Base-by-base conservation (phyloP, 2,888 invertebrate species). In the Oscheius sp. region DNA sequence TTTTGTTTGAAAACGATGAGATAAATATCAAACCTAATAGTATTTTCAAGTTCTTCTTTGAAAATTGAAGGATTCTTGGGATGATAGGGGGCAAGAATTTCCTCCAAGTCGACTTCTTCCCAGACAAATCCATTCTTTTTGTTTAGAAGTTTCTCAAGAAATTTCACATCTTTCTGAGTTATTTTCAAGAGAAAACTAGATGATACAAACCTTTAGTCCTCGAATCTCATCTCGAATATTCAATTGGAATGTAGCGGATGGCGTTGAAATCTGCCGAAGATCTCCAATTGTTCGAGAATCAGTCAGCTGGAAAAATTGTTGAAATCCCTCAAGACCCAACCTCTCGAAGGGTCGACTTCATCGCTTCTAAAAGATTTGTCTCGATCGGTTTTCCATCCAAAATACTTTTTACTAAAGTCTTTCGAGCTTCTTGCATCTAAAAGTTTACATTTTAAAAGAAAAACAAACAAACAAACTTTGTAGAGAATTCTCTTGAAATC, bases 211-310 rank as follows among this genome's bases (percentile, higher is more conserved):
- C 74, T 81, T 74, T 10, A 84, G 61, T 10, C 84, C 83, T 23
- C 74, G 65, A 48, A 85, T 73, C 64, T 84, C 84, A 52, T 84
- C 84, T 63, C 78, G 76, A 29, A 84, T 79, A 66, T 84, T 83
- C 34, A 84, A 74, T 5, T 69, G 66, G 55, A 85, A 80, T 6
- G 69, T 76, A 27, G 78, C 75, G 15, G 73, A 74, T 31, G 72
- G 71, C 2, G 79, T 76, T 6, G 76, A 71, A 20, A 82, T 74
- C 53, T 78, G 72, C 27, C 79, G 69, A 50, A 77, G 74, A 45
- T 74, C 76, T 8, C 65, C 71, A 3, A 64, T 69, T 3, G 80
- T 82, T 6, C 75, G 69, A 4, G 69, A 64, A 48, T 85, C 80
- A 6, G 64, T 64, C 34, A 69, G 31, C 69, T 69, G 39, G n/a